Percentiles rank a stretch among this genome's conserved stretches.
These are phyloP conservation scores for Diarsia mendica DNA, from an alignment of 2,888 invertebrate species.

Conservation along the genomic window DNA sequence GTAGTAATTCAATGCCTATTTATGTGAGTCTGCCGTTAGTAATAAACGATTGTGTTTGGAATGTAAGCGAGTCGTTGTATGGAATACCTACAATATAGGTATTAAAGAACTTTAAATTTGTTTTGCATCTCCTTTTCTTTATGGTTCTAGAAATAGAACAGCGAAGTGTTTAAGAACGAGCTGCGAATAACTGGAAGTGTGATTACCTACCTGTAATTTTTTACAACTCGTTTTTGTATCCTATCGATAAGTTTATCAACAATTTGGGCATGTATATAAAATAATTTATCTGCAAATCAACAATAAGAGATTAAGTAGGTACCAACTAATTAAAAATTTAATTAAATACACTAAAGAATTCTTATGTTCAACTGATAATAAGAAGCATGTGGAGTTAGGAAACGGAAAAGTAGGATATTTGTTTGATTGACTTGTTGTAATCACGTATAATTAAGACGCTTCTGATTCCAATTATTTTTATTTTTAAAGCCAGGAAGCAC, in stretches of 20 bases:
- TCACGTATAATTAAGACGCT: conserved; percentile 5
- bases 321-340: conserved; percentile 7
- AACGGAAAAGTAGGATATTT: conserved; percentile 9
- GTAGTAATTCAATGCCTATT: conserved; percentile 51
- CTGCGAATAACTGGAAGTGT: conserved; percentile 11
- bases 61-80: conserved; percentile 27
- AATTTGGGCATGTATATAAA: conserved; percentile 2
- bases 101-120: conserved; percentile 7
- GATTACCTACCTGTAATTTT: conserved; percentile 4
- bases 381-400: conserved; percentile 3
- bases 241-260: neutral
- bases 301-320: neutral
- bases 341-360: conserved; percentile 5
- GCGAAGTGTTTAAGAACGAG: conserved; percentile 3
- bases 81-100: conserved; percentile 21
- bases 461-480: conserved; percentile 1
- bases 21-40: conserved; percentile 50
- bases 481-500: neutral
- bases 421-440: conserved; percentile 6
- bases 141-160: conserved; percentile 9
- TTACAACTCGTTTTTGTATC: neutral
- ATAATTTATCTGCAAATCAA: neutral
- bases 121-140: conserved; percentile 22
- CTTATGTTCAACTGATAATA: neutral
- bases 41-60: conserved; percentile 29